Evolutionary conservation across 1,140 invertebrate species (phyloP).

Genomic region (Babylonia areolata): DNA sequence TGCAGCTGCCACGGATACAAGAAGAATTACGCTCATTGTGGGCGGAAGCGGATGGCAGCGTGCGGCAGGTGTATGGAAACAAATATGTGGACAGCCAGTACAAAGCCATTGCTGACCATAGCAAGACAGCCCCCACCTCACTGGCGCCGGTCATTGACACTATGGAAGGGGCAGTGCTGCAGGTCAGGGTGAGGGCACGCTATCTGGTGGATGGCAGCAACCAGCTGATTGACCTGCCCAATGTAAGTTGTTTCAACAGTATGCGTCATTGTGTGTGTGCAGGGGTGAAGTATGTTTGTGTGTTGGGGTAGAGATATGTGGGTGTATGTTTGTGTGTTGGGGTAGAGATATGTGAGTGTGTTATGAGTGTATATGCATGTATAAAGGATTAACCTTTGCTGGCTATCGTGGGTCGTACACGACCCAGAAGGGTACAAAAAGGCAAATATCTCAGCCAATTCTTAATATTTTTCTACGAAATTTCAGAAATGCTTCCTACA

Average conservation of each 20-base stretch:
- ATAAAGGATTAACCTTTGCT: too few species aligned
- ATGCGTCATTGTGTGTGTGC: background rate
- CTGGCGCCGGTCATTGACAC: slow-evolving; percentile 60
- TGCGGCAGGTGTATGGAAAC: slow-evolving; percentile 55
- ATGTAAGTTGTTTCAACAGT: slow-evolving; percentile 61
- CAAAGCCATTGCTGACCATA: slow-evolving; percentile 29
- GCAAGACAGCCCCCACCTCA: slow-evolving; percentile 39
- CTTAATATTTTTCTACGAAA: too few species aligned
- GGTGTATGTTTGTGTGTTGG: too few species aligned
- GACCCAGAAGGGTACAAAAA: too few species aligned
- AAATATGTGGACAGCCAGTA: slow-evolving; percentile 55
- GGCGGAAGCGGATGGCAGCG: slow-evolving; percentile 47
- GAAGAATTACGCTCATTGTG: slow-evolving; percentile 47
- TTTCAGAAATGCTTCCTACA: too few species aligned
- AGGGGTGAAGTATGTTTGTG: too few species aligned
- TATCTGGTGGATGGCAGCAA: slow-evolving; percentile 64
- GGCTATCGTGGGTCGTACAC: too few species aligned
- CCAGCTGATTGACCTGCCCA: slow-evolving; percentile 53
- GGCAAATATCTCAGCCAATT: too few species aligned
- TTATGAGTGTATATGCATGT: too few species aligned
- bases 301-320: too few species aligned
- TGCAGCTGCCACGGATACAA: slow-evolving; percentile 48
- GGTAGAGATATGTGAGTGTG: too few species aligned
- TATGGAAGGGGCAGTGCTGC: slow-evolving; percentile 56
- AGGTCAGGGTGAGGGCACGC: slow-evolving; percentile 43